These are phyloP conservation scores for Autographa gamma DNA, from an alignment of 2,888 invertebrate genomes.

Conservation along the genomic window DNA sequence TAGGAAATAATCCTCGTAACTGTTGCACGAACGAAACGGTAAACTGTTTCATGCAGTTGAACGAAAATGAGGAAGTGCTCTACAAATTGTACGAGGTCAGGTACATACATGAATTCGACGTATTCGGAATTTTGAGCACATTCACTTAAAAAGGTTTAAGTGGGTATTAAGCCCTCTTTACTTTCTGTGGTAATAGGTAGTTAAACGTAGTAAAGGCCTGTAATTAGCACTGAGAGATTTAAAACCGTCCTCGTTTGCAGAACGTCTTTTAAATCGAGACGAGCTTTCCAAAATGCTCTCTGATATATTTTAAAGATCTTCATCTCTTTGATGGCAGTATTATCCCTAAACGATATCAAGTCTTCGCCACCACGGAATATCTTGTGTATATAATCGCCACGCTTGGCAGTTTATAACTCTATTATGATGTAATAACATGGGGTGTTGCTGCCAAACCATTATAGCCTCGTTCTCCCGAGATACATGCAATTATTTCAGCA, in stretches of 20 bases:
- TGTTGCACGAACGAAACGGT: constrained; percentile 26
- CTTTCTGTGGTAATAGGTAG: constrained; percentile 2
- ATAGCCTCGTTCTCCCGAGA: constrained; percentile 1
- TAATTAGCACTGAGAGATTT: neutral
- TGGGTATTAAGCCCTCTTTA: neutral
- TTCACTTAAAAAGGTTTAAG: neutral
- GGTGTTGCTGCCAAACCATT: constrained; percentile 6
- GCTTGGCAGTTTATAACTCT: constrained; percentile 9
- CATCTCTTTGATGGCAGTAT: neutral
- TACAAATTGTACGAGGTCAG: constrained; percentile 27
- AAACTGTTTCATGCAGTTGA: constrained; percentile 42
- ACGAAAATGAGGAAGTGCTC: constrained; percentile 46
- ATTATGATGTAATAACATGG: constrained; percentile 8
- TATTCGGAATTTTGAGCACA: constrained; percentile 1
- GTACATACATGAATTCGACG: constrained; percentile 5
- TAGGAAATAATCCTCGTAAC: constrained; percentile 35
- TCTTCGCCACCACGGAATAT: neutral
- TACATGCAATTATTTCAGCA: constrained; percentile 5
- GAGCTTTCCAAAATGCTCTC: neutral
- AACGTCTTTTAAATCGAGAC: neutral
- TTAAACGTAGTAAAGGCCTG: neutral
- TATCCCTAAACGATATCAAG: constrained; percentile 3
- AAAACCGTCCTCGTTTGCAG: neutral
- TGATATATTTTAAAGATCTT: neutral
- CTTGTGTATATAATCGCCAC: constrained; percentile 6